Evolutionary conservation across 2,888 invertebrate genomes (phyloP), one percentile per base, ranked within the genome.

Genomic region (Papilio protenor): DNA sequence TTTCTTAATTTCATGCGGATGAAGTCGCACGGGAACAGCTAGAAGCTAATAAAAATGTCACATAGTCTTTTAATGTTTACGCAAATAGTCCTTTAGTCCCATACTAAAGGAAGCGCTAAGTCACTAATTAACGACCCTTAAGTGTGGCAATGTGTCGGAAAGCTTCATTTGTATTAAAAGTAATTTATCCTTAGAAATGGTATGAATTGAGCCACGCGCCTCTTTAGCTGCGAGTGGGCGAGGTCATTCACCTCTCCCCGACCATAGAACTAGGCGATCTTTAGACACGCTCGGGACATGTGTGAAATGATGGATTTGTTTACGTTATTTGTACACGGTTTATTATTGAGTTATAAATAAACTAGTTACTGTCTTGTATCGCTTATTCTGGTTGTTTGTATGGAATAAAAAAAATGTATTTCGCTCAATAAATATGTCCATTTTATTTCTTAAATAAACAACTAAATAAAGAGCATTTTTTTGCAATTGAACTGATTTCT

Each of bases 241-340:
- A 59, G 57, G 21, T 59, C 23, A 14, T 87, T 87, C 80, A 87
- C 85, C 87, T 81, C 82, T 73, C 80, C 55, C 6, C 55, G 75
- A 18, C 40, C 21, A 75, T 77, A 79, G 80, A 79, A 21, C 71
- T 80, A 55, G 64, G 64, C 55, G 52, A 73, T 55, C 75, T 74
- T 47, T 79, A 83, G 81, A 83, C 75, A 73, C 76, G 77, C 45
- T 33, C 75, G 61, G 40, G 75, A 66, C 49, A 47, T 27, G 52
- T 73, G 73, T n/a, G 16, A 52, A n/a, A 18, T 40, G 73, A 57
- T 55, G 45, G 55, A 47, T 45, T 21, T 73, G 77, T 66, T 73
- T 69, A 72, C 69, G 55, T 45, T 49, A 45, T 69, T 66, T 73
- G 66, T 49, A 23, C 57, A 57, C 66, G 57, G 73, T 57, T 69